Base-by-base conservation (phyloP, 1,140 invertebrate species). In the Brachionus sp. region DNA sequence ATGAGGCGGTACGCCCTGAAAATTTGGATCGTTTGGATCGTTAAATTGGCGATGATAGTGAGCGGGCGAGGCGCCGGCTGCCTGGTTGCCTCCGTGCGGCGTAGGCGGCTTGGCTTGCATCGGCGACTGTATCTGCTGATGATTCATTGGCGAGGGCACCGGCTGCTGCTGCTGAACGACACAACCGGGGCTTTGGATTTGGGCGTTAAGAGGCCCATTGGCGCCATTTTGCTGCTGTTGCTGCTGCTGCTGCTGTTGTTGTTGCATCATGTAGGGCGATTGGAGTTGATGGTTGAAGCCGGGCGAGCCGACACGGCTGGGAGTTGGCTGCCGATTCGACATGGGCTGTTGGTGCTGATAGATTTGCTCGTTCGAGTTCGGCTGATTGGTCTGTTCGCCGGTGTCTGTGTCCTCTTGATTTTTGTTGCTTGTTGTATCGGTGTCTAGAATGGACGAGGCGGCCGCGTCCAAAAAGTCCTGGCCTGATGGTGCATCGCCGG, bases 291-390 rank as follows among this genome's bases (percentile, higher is more conserved):
- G 70, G 29, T 75, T 75, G 12, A 23, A 75, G 33, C 23, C 39
- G 3, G 70, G 70, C 39, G 70, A 75, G 16, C 6, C 70, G 70
- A 46, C 25, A 3, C 37, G 66, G 66, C 37, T 70, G 0, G 70
- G 44, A 4, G 44, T 75, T 4, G 70, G 70, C 25, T 75, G 70
- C 12, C 42, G 39, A 39, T 75, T 75, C 13, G 70, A 75, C 19
- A 44, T 2, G 1, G 70, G 70, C n/a, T 44, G 25, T 5, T 75
- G 39, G 3, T 29, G 70, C 13, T 46, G 42, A 39, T 75, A 46
- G 39, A 12, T 16, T 44, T 73, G 68, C 44, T 75, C 70, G 33
- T 75, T 75, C 25, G 42, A 75, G 39, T 44, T 75, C 6, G 66
- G 62, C 29, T 29, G 29, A 29, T 64, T 64, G 10, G 19, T 9